Base-by-base conservation (phyloP, 2,797 vertebrate species). In the Trachurus trachurus region DNA sequence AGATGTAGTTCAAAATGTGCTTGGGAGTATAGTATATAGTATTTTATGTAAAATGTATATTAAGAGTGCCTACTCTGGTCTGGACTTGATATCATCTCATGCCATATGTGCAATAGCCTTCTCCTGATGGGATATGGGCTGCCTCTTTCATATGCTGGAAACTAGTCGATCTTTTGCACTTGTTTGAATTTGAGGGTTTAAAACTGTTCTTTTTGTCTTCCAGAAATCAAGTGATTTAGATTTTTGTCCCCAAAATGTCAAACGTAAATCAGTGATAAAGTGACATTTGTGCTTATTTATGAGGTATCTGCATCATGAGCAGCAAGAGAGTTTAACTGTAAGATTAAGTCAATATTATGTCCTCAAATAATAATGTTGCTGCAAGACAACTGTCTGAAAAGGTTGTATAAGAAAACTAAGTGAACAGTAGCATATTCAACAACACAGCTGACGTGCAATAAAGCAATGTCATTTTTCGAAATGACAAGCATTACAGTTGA, bases 101-200 rank as follows among this genome's bases (percentile, higher is more conserved):
- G 37, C 68, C 71, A 78, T 84, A 19, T 82, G 88, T 88, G 91
- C 85, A 92, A 87, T 88, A 89, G 72, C 66, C 75, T 50, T 61
- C 50, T 61, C 19, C 66, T 73, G 16, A 13, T 62, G 47, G 68
- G 67, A 57, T 45, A 39, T 64, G 75, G 66, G 66, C 64, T 74
- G 69, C 45, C 59, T 84, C 19, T 71, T 81, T 74, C 56, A 50
- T 78, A 90, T 90, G 88, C 90, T 93, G 92, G 88, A 90, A 84
- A 76, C 12, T 0, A 40, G n/a, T 59, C 67, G 7, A 76, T 67
- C 15, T 54, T 78, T 84, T 87, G 82, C 85, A 91, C 84, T 76
- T 81, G 17, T 62, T 19, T 26, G 0, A 16, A 19, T 76, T 78
- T 67, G 64, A 29, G 6, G 40, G 19, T 62, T 82, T 62, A 26